Percentiles rank a stretch among this genome's conserved stretches.
Conservation (phyloP, 2,797 vertebrate species). For the Sitta carolinensis region DNA sequence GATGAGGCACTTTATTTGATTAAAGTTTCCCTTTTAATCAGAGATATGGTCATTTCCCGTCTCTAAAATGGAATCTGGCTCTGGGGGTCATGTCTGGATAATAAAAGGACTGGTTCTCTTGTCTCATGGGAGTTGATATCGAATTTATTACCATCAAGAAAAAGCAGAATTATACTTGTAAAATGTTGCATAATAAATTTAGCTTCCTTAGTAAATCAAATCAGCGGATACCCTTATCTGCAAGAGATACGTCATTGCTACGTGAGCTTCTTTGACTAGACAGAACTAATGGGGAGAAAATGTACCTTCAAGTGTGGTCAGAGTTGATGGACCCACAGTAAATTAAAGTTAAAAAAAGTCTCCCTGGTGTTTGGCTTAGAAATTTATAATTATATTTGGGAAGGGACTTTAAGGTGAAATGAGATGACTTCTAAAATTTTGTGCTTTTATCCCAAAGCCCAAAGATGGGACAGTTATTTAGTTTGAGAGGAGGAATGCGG, state of each 20-base stretch:
- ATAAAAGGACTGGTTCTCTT: conserved; percentile 60
- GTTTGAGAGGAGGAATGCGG: not conserved
- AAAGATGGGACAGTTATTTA: not conserved
- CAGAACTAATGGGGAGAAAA: conserved; percentile 32
- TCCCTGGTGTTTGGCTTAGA: not conserved
- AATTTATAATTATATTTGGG: not conserved
- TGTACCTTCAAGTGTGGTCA: conserved; percentile 1
- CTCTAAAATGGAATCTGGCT: conserved; percentile 73
- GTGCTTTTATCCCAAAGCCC: not conserved
- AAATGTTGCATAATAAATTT: conserved; percentile 76
- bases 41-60: conserved; percentile 76
- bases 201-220: conserved; percentile 70
- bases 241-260: conserved; percentile 58
- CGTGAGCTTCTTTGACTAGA: conserved; percentile 31
- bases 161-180: conserved; percentile 74
- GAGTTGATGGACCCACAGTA: not conserved
- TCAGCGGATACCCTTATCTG: conserved; percentile 61
- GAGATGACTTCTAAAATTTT: not conserved
- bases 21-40: conserved; percentile 78
- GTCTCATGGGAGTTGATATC: conserved; percentile 68
- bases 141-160: conserved; percentile 75
- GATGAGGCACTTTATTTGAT: conserved; percentile 76
- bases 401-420: not conserved
- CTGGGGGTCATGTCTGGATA: conserved; percentile 68
- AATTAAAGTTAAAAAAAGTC: not conserved